Conservation (phyloP, 2,888 invertebrate genomes). For the Rhamphomyia laevipes region DNA sequence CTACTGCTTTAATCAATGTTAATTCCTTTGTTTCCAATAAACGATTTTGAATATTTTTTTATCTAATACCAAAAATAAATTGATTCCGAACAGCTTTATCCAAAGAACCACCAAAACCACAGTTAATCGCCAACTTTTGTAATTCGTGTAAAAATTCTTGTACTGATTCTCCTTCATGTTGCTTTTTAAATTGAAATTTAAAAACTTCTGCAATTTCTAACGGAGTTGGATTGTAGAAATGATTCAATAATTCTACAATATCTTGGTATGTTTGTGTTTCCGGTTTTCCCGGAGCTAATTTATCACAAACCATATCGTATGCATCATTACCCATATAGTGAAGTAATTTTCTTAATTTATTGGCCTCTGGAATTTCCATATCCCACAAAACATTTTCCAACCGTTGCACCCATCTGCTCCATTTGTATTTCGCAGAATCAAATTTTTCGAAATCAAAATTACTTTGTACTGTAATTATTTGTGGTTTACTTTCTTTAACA, state of each 20-base stretch:
- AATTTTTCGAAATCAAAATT: background rate
- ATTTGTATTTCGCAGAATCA: background rate
- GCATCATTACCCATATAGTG: background rate
- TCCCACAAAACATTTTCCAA: background rate
- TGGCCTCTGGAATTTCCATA: background rate
- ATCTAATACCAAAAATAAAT: constrained; percentile 14
- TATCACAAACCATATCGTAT: background rate
- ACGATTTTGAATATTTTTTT: constrained; percentile 15
- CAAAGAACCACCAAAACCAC: constrained; percentile 18
- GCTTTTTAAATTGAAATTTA: constrained; percentile 16
- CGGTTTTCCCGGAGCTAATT: background rate
- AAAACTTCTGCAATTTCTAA: constrained; percentile 19
- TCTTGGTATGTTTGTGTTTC: background rate
- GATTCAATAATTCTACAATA: background rate
- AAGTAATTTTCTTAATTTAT: background rate
- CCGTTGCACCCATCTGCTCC: background rate
- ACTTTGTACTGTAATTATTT: background rate
- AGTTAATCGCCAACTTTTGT: constrained; percentile 14
- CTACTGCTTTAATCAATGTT: background rate
- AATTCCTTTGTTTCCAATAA: constrained; percentile 13
- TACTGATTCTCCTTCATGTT: constrained; percentile 16
- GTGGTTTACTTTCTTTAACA: background rate
- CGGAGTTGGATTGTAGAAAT: constrained; percentile 6
- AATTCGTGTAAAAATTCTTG: constrained; percentile 15
- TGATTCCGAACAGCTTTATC: constrained; percentile 18